Percentiles rank a stretch among this genome's conserved stretches.
Evolutionary conservation across 1,140 invertebrate species (phyloP).

Genomic region (Sinella curviseta): DNA sequence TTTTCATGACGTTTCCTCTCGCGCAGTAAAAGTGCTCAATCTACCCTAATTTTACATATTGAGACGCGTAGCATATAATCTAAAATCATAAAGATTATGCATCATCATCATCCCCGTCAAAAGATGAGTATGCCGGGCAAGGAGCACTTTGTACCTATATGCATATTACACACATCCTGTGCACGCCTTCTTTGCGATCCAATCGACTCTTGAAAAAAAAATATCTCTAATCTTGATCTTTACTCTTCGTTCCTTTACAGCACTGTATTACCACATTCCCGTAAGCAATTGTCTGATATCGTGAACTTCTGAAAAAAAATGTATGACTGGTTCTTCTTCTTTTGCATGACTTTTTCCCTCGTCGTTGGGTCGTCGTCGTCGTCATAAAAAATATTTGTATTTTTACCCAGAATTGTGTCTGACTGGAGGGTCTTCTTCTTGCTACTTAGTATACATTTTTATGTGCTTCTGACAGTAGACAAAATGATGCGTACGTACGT

Average conservation of each 20-base stretch:
- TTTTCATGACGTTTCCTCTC: neutral
- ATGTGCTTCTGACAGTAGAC: neutral
- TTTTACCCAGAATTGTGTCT: conserved; percentile 23
- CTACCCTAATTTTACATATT: neutral
- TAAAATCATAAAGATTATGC: conserved; percentile 15
- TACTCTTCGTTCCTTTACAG: neutral
- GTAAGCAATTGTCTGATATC: neutral
- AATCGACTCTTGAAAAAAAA: neutral
- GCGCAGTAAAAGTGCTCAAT: neutral
- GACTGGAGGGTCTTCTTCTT: conserved; percentile 10
- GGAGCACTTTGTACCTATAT: neutral
- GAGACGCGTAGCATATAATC: neutral
- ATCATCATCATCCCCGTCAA: conserved; percentile 14
- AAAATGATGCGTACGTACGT: neutral
- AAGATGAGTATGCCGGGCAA: neutral
- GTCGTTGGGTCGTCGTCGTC: neutral
- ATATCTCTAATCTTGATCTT: neutral
- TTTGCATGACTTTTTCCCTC: neutral
- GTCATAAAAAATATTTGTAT: neutral
- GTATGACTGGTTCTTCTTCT: neutral
- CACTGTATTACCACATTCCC: neutral
- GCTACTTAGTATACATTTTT: neutral
- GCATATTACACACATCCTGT: conserved; percentile 16
- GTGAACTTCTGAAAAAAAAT: neutral
- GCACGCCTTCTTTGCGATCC: conserved; percentile 14